Base-by-base conservation (phyloP, 2,888 invertebrate species). In the Slavum lentiscoides region DNA sequence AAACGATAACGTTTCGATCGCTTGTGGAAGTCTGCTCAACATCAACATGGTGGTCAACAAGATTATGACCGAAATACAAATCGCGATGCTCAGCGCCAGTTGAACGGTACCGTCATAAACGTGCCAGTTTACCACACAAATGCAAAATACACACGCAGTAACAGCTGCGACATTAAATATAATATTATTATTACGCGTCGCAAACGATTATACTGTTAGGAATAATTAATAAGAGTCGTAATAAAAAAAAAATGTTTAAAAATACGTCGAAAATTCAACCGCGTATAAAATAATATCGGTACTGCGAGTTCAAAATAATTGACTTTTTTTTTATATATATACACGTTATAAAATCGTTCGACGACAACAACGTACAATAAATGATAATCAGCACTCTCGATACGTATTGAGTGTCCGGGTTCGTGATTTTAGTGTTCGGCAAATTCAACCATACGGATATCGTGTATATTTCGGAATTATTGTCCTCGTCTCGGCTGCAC, bases 11-110 rank as follows among this genome's bases (percentile, higher is more conserved):
- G 91, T 87, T 1, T 87, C 85, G 9, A 87, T 85, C 19, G 91
- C 89, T 68, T 89, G 86, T 0, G 94, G 94, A 86, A 94, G 94
- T 55, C 92, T 58, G 23, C 15, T 70, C 21, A 94, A 91, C 43
- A 92, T 88, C 0, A 91, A 84, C 64, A 91, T 86, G 39, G 89
- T 88, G 61, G 89, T 84, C 4, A 91, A 84, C 66, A 92, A 86
- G 53, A 88, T 84, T 0, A 89, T 86, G 55, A 89, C 88, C 30
- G 91, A 85, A 58, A 88, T 84, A 53, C 87, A 87, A 55, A 89
- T 85, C 58, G 89, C 86, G 43, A 89, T 85, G 83, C 85, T 77
- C 8, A 85, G 83, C 67, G 84, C 85, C 1, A 82, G 82, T 86
- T 87, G 49, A 3, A 39, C 75, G 85, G 83, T 6, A 85, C 83